Conservation (phyloP, 2,888 invertebrate species). For the Hemaris fuciformis region DNA sequence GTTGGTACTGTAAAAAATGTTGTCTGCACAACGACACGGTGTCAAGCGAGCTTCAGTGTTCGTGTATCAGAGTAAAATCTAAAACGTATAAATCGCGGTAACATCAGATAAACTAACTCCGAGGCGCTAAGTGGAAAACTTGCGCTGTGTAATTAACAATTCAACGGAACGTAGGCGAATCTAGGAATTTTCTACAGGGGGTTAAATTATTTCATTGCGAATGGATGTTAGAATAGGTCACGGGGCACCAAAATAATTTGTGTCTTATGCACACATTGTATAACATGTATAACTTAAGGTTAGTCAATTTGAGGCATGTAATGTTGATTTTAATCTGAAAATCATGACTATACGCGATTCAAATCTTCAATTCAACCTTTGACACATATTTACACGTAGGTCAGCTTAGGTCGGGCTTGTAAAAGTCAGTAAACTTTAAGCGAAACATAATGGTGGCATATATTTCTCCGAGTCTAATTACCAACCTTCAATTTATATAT, state of each 20-base stretch:
- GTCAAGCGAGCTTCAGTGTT: slow-evolving; percentile 26
- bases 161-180: slow-evolving; percentile 40
- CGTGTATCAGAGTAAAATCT: slow-evolving; percentile 43
- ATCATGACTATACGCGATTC: no score
- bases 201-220: not conserved
- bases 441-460: no score
- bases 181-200: not conserved
- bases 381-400: no score
- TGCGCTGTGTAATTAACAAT: slow-evolving; percentile 72
- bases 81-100: slow-evolving; percentile 56
- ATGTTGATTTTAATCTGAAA: no score
- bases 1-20: not conserved
- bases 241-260: not conserved
- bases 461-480: no score
- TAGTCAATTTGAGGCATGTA: no score
- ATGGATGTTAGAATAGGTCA: not conserved
- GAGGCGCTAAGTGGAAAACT: slow-evolving; percentile 71
- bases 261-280: not conserved
- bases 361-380: no score
- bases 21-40: slow-evolving; percentile 17
- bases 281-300: no score
- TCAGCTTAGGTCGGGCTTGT: no score
- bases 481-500: no score
- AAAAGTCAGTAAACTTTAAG: no score
- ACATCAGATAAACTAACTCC: slow-evolving; percentile 56